These are phyloP conservation scores for Drosophila nebulosa DNA, from an alignment of 1,140 invertebrate species.

Conservation along the genomic window DNA sequence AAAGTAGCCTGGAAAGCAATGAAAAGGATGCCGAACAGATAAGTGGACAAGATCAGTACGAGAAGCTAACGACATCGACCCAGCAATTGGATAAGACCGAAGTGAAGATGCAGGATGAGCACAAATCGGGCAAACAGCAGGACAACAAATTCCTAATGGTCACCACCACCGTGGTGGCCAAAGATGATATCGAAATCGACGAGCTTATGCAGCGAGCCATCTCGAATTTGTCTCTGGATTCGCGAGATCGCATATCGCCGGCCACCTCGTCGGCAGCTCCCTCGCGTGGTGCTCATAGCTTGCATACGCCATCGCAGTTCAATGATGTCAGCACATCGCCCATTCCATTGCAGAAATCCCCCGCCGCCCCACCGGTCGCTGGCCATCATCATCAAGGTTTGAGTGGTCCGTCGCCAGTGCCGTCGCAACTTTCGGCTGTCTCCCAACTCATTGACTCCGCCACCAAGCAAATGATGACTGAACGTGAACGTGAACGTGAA, in stretches of 20 bases:
- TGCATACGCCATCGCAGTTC: slow-evolving; percentile 59
- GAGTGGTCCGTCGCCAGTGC: slow-evolving; percentile 76
- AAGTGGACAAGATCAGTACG: slow-evolving; percentile 69
- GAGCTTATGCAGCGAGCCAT: slow-evolving; percentile 80
- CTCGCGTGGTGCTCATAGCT: slow-evolving; percentile 27
- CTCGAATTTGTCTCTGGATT: slow-evolving; percentile 77
- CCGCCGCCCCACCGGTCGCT: slow-evolving; percentile 52
- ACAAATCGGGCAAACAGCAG: slow-evolving; percentile 36
- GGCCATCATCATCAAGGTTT: background rate
- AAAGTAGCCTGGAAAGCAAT: slow-evolving; percentile 71
- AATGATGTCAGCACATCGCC: slow-evolving; percentile 80
- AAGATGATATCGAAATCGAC: slow-evolving; percentile 80
- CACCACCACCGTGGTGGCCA: slow-evolving; percentile 23
- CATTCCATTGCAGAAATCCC: slow-evolving; percentile 72
- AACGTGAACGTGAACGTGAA: slow-evolving; percentile 41
- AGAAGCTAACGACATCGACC: slow-evolving; percentile 70
- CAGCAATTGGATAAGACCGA: slow-evolving; percentile 61
- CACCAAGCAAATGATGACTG: slow-evolving; percentile 67
- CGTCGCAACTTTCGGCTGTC: slow-evolving; percentile 66
- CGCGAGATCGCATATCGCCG: slow-evolving; percentile 71
- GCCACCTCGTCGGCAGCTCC: slow-evolving; percentile 57
- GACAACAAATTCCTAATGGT: slow-evolving; percentile 73
- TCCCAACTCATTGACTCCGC: slow-evolving; percentile 75
- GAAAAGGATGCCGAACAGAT: slow-evolving; percentile 59
- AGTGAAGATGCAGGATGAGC: slow-evolving; percentile 31